Evolutionary conservation across 2,888 invertebrate species (phyloP).

Genomic region (Xanthorhoe designata): DNA sequence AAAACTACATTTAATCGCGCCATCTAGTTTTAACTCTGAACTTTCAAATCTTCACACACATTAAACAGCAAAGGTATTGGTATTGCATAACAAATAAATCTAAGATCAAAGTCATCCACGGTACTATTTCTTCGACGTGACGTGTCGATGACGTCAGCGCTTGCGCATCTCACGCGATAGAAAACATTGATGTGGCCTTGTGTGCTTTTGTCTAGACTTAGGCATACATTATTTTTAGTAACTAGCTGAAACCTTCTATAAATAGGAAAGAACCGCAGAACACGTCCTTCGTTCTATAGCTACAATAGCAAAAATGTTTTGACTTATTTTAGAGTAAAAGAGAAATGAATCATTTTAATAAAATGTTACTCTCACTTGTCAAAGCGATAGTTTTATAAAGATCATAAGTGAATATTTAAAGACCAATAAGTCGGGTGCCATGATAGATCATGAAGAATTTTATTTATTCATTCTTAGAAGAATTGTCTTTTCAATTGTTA

Average conservation of each 20-base stretch:
- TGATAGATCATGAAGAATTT: no score
- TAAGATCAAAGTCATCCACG: slow-evolving; percentile 27
- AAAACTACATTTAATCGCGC: neutral
- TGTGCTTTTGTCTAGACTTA: slow-evolving; percentile 7
- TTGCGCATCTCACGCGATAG: slow-evolving; percentile 24
- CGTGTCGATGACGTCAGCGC: slow-evolving; percentile 35
- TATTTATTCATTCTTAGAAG: no score
- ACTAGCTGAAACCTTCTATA: no score
- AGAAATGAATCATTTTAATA: no score
- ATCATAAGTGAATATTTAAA: no score
- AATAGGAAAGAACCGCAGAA: no score
- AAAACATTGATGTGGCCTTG: slow-evolving; percentile 24
- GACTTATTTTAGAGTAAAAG: no score
- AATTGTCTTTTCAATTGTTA: neutral
- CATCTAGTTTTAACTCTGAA: neutral
- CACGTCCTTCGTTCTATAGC: no score
- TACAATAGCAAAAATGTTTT: no score
- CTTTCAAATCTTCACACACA: neutral
- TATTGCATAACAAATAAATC: slow-evolving; percentile 15
- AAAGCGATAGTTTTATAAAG: no score
- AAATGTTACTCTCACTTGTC: no score
- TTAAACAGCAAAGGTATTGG: neutral
- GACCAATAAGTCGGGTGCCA: no score
- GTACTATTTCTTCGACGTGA: slow-evolving; percentile 20
- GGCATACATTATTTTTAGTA: neutral